Percentiles rank a stretch among this genome's conserved stretches.
Evolutionary conservation across 2,113 vertebrate genomes (phyloP).

Genomic region (Heterocephalus glaber): DNA sequence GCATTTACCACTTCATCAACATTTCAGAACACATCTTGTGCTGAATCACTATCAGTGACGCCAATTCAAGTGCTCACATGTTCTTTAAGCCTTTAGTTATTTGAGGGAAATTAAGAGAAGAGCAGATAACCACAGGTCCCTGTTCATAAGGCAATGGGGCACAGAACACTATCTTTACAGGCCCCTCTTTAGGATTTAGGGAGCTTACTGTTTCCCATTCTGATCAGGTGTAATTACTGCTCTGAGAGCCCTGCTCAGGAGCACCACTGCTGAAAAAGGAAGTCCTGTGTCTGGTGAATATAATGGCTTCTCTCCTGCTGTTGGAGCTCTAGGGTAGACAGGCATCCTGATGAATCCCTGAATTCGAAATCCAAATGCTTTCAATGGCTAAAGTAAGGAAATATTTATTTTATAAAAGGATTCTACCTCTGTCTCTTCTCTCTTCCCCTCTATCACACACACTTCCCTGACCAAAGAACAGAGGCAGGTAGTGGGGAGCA

Average conservation of each 20-base stretch:
- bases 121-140: neutral
- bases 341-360: no score
- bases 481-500: neutral
- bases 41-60: neutral
- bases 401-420: neutral
- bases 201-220: neutral
- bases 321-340: neutral
- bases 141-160: neutral
- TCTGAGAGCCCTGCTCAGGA: neutral
- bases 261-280: neutral
- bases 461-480: neutral
- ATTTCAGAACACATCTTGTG: neutral
- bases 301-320: neutral
- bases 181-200: neutral
- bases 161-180: neutral
- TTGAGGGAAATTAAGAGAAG: neutral
- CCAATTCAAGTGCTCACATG: neutral
- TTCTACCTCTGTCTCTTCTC: neutral
- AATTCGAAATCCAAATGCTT: neutral
- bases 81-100: neutral
- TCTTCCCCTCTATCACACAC: neutral
- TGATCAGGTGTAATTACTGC: neutral
- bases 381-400: neutral
- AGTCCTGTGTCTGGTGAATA: neutral
- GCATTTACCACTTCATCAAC: neutral